Conservation (phyloP, 2,113 vertebrate species). For the Macrotis lagotis region DNA sequence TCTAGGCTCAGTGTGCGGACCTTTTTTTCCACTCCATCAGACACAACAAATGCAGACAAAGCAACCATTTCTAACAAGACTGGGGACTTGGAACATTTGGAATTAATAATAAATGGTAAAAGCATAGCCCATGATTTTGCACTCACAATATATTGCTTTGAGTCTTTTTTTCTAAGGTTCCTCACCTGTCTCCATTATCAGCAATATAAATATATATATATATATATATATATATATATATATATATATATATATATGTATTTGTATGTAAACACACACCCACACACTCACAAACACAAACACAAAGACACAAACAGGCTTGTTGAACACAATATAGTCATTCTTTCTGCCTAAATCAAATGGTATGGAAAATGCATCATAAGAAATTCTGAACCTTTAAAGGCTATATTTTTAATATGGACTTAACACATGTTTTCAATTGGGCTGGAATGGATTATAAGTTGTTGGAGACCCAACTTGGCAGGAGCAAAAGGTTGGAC, state of each 20-base stretch:
- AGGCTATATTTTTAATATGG: constrained; percentile 54
- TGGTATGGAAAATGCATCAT: constrained; percentile 73
- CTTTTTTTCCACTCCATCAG: constrained; percentile 49
- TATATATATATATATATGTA: too few relatives aligned
- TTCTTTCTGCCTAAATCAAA: constrained; percentile 74
- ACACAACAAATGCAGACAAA: constrained; percentile 48
- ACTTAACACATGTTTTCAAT: constrained; percentile 72
- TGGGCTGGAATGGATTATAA: constrained; percentile 64
- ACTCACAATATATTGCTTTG: constrained; percentile 59
- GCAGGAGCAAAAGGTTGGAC: constrained; percentile 35
- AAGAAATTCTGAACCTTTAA: constrained; percentile 69
- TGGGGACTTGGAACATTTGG: constrained; percentile 26
- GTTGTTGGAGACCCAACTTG: constrained; percentile 56
- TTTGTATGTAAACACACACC: constrained; percentile 62
- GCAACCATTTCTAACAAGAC: neutral
- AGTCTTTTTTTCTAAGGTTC: constrained; percentile 64
- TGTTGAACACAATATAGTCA: constrained; percentile 50
- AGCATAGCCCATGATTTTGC: constrained; percentile 48
- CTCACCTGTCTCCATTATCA: constrained; percentile 60
- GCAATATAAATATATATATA: too few relatives aligned
- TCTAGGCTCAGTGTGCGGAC: constrained; percentile 6
- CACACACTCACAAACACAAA: neutral
- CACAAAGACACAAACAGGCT: constrained; percentile 34
- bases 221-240: too few relatives aligned
- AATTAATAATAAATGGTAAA: constrained; percentile 60